Evolutionary conservation across 2,797 vertebrate species (phyloP).

Genomic region (Enteromius treurensis): DNA sequence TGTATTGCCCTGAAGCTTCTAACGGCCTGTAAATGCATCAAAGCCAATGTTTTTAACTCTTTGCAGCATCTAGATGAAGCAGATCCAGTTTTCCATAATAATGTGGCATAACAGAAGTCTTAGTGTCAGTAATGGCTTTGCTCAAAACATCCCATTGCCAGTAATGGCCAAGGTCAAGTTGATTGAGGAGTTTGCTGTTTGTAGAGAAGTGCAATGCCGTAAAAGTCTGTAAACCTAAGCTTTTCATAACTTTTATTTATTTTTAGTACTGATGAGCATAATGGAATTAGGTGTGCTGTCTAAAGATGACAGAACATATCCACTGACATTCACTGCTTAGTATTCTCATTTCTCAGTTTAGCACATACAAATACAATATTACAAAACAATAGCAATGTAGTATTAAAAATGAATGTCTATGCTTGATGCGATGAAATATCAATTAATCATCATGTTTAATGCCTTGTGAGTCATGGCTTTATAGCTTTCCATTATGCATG

Average conservation of each 20-base stretch:
- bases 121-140: background rate
- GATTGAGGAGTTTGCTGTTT: background rate
- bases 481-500: conserved; percentile 2
- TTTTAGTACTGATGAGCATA: background rate
- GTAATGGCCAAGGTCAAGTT: background rate
- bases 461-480: background rate
- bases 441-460: conserved; percentile 28
- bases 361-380: background rate
- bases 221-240: background rate
- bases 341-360: background rate
- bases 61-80: background rate
- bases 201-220: background rate
- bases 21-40: conserved; percentile 1
- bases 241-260: background rate
- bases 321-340: conserved; percentile 1
- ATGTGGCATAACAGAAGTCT: background rate
- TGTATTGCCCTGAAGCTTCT: conserved; percentile 4
- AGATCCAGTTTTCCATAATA: conserved; percentile 7
- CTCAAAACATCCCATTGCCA: background rate
- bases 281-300: background rate
- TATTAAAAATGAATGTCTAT: background rate
- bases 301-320: conserved; percentile 16
- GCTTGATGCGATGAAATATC: conserved; percentile 28
- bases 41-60: background rate
- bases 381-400: background rate